Conservation (phyloP, 2,113 vertebrate genomes). For the Podarcis cretensis region DNA sequence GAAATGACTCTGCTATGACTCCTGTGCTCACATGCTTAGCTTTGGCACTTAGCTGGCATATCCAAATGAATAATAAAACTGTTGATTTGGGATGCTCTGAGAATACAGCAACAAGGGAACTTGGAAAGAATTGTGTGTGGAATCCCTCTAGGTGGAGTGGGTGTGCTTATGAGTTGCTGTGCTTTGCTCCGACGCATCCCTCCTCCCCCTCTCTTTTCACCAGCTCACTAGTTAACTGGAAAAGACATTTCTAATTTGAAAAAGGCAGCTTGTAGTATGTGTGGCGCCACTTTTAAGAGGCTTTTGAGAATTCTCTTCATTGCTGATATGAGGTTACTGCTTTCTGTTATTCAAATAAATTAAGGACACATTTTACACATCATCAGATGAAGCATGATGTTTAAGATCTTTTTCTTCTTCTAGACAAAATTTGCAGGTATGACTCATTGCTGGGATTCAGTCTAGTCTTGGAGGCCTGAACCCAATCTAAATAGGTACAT, state of each 20-base stretch:
- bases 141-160: background rate
- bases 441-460: accelerated
- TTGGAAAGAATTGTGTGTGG: background rate
- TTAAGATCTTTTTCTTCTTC: background rate
- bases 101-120: accelerated
- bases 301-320: constrained; percentile 63
- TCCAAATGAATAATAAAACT: accelerated
- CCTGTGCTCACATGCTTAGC: background rate
- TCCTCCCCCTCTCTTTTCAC: background rate
- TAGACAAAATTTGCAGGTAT: background rate
- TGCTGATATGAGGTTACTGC: constrained; percentile 64
- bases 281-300: constrained; percentile 64
- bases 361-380: constrained; percentile 65
- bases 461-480: background rate
- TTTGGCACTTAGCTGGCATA: background rate
- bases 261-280: constrained; percentile 48
- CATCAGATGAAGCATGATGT: constrained; percentile 56
- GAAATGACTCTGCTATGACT: constrained; percentile 29
- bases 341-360: constrained; percentile 61
- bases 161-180: accelerated
- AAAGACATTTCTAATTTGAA: constrained; percentile 60
- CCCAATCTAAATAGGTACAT: background rate
- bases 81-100: background rate
- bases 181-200: accelerated
- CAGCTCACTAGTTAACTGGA: constrained; percentile 27